Conservation (phyloP, 2,797 vertebrate genomes). For the Vultur gryphus region DNA sequence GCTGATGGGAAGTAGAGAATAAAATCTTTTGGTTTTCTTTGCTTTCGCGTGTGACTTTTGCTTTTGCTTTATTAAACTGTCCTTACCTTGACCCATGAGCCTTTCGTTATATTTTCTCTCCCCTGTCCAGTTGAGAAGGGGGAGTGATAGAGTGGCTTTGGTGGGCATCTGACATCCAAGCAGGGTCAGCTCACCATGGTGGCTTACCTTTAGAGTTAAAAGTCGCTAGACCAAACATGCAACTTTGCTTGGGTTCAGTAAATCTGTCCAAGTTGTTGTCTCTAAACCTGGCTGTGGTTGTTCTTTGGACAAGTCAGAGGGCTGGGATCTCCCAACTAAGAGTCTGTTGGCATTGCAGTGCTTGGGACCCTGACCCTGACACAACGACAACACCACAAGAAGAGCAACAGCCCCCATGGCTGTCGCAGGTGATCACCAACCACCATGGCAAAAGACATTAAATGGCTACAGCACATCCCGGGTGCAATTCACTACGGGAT, state of each 20-base stretch:
- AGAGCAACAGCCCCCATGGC: background rate
- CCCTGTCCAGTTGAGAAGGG: too few species aligned
- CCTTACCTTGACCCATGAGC: background rate
- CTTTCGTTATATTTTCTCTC: too few species aligned
- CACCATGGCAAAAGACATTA: background rate
- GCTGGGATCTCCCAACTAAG: background rate
- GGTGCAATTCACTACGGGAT: background rate
- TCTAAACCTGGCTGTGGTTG: background rate
- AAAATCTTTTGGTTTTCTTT: background rate
- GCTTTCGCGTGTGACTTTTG: background rate
- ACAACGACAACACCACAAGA: rapidly evolving
- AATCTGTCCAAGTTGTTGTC: background rate
- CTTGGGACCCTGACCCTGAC: background rate
- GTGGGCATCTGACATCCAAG: too few species aligned
- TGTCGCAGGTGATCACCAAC: background rate
- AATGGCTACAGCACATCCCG: background rate
- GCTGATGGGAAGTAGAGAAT: background rate
- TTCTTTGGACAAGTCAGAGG: background rate
- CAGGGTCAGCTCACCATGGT: too few species aligned
- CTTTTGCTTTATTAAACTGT: background rate
- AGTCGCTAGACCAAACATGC: rapidly evolving
- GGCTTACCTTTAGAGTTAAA: background rate
- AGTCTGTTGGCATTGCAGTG: too few species aligned
- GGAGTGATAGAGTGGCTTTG: too few species aligned
- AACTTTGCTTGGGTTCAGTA: background rate